These are phyloP conservation scores for Tupaia chinensis DNA, from an alignment of 2,113 vertebrate genomes.

Conservation along the genomic window DNA sequence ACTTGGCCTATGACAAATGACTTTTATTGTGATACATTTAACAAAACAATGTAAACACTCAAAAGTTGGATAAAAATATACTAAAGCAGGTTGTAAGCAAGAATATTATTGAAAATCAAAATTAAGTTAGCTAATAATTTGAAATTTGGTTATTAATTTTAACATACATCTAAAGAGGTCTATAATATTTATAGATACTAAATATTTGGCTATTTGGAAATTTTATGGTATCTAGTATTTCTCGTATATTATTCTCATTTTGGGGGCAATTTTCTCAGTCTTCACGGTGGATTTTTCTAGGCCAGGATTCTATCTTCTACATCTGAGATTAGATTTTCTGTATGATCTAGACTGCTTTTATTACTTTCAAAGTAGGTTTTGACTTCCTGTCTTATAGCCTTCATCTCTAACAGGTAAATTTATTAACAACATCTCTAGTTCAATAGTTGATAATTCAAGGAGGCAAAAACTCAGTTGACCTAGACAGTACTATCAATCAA, in stretches of 20 bases:
- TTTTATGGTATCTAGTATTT: no score
- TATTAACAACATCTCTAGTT: not conserved
- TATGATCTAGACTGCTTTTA: no score
- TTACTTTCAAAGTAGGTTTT: no score
- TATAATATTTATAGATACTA: not conserved
- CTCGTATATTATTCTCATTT: no score
- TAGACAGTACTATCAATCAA: not conserved
- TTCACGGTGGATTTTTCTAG: no score
- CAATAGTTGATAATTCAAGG: not conserved
- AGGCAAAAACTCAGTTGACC: not conserved
- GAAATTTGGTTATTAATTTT: not conserved
- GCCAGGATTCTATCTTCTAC: no score
- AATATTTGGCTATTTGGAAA: no score
- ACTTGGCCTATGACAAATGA: not conserved
- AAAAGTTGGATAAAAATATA: not conserved
- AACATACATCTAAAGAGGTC: not conserved
- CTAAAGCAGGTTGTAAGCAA: not conserved
- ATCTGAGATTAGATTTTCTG: no score
- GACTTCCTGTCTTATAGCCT: no score
- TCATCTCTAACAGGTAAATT: no score
- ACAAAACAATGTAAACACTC: not conserved
- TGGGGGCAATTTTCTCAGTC: no score
- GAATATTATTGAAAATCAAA: not conserved
- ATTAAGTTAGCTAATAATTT: not conserved
- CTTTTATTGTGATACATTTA: not conserved